A percentile compares a stretch with the other conserved stretches of the same genome.
Conservation (phyloP, 2,888 invertebrate genomes). For the Venustoraphidia nigricollis region DNA sequence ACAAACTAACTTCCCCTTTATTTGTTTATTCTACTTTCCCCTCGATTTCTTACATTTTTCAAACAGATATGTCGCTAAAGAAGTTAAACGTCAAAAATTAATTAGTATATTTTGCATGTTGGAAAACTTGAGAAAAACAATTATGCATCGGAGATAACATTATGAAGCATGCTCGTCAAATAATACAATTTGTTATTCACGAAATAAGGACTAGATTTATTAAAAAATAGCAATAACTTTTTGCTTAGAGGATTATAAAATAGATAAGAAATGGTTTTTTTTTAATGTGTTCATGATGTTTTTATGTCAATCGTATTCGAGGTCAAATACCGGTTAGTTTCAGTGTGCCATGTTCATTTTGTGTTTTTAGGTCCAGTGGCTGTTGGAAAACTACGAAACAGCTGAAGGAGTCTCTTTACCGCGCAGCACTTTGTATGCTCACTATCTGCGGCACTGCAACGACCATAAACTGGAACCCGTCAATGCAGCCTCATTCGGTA, state of each 20-base stretch:
- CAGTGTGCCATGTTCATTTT: slow-evolving; percentile 1
- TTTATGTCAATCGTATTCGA: neutral
- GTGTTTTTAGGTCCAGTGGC: slow-evolving; percentile 65
- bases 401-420: slow-evolving; percentile 68
- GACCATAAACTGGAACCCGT: slow-evolving; percentile 92
- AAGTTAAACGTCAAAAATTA: too few species aligned
- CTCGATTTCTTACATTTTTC: too few species aligned
- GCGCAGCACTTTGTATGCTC: slow-evolving; percentile 89
- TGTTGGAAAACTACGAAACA: slow-evolving; percentile 95
- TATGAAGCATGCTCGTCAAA: too few species aligned
- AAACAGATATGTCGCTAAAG: too few species aligned
- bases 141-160: too few species aligned
- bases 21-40: too few species aligned
- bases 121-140: too few species aligned
- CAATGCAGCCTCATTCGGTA: slow-evolving; percentile 98
- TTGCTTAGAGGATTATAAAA: neutral
- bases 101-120: too few species aligned
- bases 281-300: neutral
- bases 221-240: neutral
- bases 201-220: too few species aligned
- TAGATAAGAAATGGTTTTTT: too few species aligned
- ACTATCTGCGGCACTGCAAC: slow-evolving; percentile 90
- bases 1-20: too few species aligned
- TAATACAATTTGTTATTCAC: too few species aligned
- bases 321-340: slow-evolving; percentile 5